Percentiles rank a stretch among this genome's conserved stretches.
Conservation (phyloP, 1,140 invertebrate genomes). For the Meloidogyne hapla region DNA sequence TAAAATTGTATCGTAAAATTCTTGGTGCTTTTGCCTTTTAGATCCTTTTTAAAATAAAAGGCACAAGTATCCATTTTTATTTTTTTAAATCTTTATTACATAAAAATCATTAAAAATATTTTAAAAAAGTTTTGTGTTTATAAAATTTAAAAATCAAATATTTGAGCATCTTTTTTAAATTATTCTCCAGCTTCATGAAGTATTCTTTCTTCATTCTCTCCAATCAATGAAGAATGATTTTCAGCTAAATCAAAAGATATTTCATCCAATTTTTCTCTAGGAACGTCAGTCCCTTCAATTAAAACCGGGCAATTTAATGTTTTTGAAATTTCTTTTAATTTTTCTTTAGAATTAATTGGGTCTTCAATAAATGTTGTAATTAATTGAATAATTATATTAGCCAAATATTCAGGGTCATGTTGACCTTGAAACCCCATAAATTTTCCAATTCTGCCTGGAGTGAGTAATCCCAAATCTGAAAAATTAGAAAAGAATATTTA, state of each 20-base stretch:
- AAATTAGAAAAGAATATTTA: no score
- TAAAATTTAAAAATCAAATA: no score
- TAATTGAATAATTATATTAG: background rate
- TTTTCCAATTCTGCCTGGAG: slow-evolving; percentile 62
- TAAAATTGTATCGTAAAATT: no score
- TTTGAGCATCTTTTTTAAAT: background rate
- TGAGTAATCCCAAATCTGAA: slow-evolving; percentile 66
- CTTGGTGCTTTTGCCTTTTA: no score
- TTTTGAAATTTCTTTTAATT: background rate
- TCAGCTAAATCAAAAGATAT: background rate
- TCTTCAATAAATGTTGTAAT: background rate
- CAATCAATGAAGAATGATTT: background rate
- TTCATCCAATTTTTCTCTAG: background rate
- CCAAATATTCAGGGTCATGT: slow-evolving; percentile 42
- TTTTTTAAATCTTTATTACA: no score
- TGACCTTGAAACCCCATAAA: slow-evolving; percentile 64
- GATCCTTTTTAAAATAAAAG: no score
- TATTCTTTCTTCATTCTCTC: background rate
- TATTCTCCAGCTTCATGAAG: background rate
- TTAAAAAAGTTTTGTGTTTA: no score
- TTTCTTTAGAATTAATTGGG: background rate
- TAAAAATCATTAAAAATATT: no score
- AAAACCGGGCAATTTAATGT: background rate
- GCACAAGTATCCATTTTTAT: no score
- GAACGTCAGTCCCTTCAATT: background rate